These are phyloP conservation scores for Piezodorus guildinii DNA, from an alignment of 1,140 invertebrate species.

Conservation along the genomic window DNA sequence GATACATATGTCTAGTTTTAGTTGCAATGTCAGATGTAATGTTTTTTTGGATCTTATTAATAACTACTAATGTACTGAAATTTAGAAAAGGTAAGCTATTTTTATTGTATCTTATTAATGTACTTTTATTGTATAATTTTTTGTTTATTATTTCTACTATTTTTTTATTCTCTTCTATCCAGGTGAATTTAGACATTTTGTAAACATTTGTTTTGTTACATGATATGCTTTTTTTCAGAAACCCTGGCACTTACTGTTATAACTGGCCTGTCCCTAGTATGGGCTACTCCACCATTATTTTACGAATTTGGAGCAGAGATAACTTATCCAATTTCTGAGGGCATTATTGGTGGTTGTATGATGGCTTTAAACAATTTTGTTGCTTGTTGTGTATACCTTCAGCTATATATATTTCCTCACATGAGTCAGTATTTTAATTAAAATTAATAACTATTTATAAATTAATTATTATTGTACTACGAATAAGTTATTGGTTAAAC, in stretches of 20 bases:
- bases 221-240: slow-evolving; percentile 27
- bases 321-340: slow-evolving; percentile 40
- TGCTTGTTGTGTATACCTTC: slow-evolving; percentile 21
- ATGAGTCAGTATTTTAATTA: slow-evolving; percentile 7
- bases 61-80: slow-evolving; percentile 30
- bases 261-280: slow-evolving; percentile 35
- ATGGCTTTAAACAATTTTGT: slow-evolving; percentile 33
- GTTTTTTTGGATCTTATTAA: slow-evolving; percentile 34
- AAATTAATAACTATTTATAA: too few species aligned
- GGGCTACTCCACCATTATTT: slow-evolving; percentile 38
- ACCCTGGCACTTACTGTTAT: slow-evolving; percentile 30
- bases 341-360: slow-evolving; percentile 37
- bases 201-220: too few species aligned
- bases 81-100: slow-evolving; percentile 22
- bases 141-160: too few species aligned
- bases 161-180: too few species aligned
- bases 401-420: slow-evolving; percentile 20
- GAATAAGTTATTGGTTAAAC: too few species aligned
- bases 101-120: too few species aligned
- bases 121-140: background rate
- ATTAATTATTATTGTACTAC: too few species aligned
- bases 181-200: too few species aligned
- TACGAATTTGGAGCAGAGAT: slow-evolving; percentile 40
- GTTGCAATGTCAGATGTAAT: slow-evolving; percentile 32
- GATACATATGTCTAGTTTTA: slow-evolving; percentile 31